Evolutionary conservation across 2,888 invertebrate species (phyloP), one percentile per base, ranked within the genome.

Genomic region (Hesperia comma): DNA sequence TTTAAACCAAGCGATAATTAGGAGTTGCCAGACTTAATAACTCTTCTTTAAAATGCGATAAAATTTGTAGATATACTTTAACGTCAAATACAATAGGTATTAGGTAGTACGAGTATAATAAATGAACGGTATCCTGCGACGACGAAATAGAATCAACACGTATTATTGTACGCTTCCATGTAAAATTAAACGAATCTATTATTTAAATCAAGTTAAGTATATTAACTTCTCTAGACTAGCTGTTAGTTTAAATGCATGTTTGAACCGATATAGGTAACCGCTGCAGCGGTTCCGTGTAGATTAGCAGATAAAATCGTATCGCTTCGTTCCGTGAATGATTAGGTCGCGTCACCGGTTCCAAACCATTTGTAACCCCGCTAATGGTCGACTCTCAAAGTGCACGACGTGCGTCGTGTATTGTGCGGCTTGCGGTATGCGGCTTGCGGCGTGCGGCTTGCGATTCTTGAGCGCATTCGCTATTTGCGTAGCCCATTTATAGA

Each of bases 351-450:
- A 57, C 67, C 61, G 66, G 54, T 67, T 64, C 56, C 54, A 61
- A 41, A 58, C 54, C 71, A 70, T 73, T 72, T 70, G 70, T 68
- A 67, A 69, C 55, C 53, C 21, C 43, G 51, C 61, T 61, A 63
- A 67, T 62, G 62, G 62, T 54, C 17, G 15, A 26, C 58, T 58
- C 43, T 58, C 58, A 32, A 32, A 46, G 19, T 19, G 33, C 32
- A 6, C n/a, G 6, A 33, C 3, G 2, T 54, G 17, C 33, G 17
- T 1, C 17, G 17, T 17, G 55, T 33, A 17, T n/a, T 37, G 8
- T 12, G 37, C 33, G 37, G 37, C 15, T 37, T 17, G 2, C 37
- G 26, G 26, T 5, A n/a, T n/a, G 26, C 26, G 26, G 26, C 26
- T 2, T 26, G 26, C 26, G 26, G 26, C 26, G 26, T 26, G 26